Conservation (phyloP, 2,113 vertebrate species). For the Istiophorus platypterus region DNA sequence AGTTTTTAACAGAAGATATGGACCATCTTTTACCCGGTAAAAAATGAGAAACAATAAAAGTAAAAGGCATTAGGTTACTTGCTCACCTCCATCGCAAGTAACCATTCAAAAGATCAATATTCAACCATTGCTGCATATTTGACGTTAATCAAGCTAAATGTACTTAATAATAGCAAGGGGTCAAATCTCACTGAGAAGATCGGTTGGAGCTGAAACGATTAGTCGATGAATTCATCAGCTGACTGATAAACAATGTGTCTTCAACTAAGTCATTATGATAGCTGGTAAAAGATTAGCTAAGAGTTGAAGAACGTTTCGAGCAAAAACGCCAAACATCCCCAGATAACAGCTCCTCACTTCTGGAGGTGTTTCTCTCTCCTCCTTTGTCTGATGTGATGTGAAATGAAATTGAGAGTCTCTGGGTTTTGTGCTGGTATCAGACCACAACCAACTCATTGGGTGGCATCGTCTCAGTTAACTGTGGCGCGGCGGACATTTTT, state of each 20-base stretch:
- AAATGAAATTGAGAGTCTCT: neutral
- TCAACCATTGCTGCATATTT: constrained; percentile 33
- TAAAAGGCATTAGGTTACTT: no score
- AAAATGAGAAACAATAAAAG: neutral
- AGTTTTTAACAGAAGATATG: neutral
- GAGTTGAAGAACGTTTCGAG: neutral
- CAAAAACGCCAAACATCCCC: neutral
- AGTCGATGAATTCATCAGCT: neutral
- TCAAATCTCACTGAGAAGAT: neutral
- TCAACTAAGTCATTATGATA: neutral
- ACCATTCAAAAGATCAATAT: neutral
- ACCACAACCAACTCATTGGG: constrained; percentile 13
- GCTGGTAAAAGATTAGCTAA: neutral
- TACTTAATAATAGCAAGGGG: constrained; percentile 1
- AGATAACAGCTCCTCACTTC: neutral
- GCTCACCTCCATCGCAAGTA: neutral
- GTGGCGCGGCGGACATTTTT: neutral
- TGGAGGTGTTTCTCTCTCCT: neutral
- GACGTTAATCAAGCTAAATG: constrained; percentile 4
- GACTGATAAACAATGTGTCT: neutral
- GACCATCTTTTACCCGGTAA: neutral
- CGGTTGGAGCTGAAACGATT: neutral
- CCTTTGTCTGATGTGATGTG: constrained; percentile 1
- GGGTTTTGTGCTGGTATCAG: neutral
- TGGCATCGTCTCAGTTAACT: constrained; percentile 1